Percentiles rank a stretch among this genome's conserved stretches.
phyloP scores from a whole-genome alignment of 92 coral and sea anemone genomes.

The Umimayanthus chanpuru region DNA sequence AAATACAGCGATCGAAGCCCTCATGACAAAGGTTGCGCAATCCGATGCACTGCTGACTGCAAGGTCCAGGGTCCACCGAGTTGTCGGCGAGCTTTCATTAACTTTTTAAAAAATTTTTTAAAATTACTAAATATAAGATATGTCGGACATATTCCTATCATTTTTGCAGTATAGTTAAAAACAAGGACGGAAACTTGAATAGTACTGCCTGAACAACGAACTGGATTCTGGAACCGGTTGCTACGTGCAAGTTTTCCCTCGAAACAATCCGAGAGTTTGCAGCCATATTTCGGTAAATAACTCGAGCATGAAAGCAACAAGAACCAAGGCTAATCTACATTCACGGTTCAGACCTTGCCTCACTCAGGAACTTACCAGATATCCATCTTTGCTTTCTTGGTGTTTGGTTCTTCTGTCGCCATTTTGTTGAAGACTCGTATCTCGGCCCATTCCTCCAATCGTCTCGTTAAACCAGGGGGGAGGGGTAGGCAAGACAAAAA shows the following conservation, averaged over 20 bases:
- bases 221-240: not conserved
- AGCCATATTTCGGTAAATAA: not conserved
- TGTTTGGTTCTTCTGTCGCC: conserved; percentile 38
- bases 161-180: not conserved
- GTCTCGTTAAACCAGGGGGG: too few species aligned
- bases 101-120: too few species aligned
- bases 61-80: too few species aligned
- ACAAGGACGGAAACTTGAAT: not conserved
- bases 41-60: too few species aligned
- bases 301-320: not conserved
- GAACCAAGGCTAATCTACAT: not conserved
- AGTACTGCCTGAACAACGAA: not conserved
- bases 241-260: not conserved
- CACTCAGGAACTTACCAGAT: conserved; percentile 13
- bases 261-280: not conserved
- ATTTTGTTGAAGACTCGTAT: not conserved
- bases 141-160: too few species aligned
- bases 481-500: too few species aligned
- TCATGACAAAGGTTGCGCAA: not conserved
- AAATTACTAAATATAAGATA: too few species aligned
- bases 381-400: conserved; percentile 29
- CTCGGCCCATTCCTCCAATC: too few species aligned
- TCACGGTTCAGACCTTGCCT: not conserved
- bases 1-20: too few species aligned
- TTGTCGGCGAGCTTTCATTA: too few species aligned